These are phyloP conservation scores for Chloropsis hardwickii DNA, from an alignment of 2,113 vertebrate species.

Conservation along the genomic window DNA sequence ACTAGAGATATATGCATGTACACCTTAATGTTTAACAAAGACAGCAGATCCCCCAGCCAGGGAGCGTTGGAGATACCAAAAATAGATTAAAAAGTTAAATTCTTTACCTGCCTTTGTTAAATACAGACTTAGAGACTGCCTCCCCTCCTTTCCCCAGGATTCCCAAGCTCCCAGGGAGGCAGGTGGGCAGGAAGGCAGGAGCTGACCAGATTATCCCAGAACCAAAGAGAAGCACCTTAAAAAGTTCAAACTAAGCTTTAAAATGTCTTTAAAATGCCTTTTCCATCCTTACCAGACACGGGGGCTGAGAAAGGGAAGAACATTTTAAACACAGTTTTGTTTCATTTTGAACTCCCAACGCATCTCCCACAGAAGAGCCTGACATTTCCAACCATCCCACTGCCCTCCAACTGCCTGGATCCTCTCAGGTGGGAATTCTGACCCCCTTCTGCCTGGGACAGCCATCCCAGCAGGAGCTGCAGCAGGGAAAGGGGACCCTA, in stretches of 20 bases:
- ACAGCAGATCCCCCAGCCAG: not conserved
- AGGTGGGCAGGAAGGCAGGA: not conserved
- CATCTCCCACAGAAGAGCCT: not conserved
- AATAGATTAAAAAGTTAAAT: slow-evolving; percentile 15
- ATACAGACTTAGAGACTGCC: not conserved
- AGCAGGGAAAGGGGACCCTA: not conserved
- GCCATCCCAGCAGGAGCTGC: not conserved
- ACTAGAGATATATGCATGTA: slow-evolving; percentile 37
- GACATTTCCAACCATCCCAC: not conserved
- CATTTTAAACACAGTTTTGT: not conserved
- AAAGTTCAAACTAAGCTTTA: not conserved
- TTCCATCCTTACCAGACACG: not conserved
- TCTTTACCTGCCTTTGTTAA: slow-evolving; percentile 49
- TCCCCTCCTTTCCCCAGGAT: not conserved
- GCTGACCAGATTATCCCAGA: not conserved
- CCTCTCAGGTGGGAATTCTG: fast-evolving
- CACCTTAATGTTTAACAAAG: not conserved
- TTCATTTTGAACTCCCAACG: not conserved
- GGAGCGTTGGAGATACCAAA: slow-evolving; percentile 14
- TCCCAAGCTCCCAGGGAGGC: not conserved
- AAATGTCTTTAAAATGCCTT: not conserved
- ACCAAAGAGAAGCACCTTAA: slow-evolving; percentile 1
- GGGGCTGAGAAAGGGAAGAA: not conserved
- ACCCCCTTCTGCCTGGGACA: not conserved
- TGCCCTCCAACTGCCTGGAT: not conserved